These are phyloP conservation scores for Lepidonotus clava DNA, from an alignment of 2,888 invertebrate genomes.

Conservation along the genomic window DNA sequence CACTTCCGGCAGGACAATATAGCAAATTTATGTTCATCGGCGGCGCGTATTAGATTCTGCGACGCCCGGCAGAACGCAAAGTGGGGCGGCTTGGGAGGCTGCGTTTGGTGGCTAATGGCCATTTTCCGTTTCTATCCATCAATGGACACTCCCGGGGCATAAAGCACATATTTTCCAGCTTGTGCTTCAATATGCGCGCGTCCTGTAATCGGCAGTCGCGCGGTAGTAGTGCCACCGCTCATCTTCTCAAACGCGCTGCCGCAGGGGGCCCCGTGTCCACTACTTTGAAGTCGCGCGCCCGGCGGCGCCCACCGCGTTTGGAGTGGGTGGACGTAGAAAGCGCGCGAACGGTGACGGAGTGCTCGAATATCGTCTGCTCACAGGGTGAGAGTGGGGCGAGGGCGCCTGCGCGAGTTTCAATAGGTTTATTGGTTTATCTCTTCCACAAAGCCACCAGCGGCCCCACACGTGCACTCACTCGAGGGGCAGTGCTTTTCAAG, in stretches of 20 bases:
- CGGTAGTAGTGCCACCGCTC: slow-evolving; percentile 18
- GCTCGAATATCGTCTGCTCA: background rate
- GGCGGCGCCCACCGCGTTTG: background rate
- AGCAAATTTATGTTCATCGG: slow-evolving; percentile 51
- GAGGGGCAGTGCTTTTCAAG: background rate
- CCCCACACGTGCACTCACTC: slow-evolving; percentile 39
- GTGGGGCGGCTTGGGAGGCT: background rate
- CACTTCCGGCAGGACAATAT: slow-evolving; percentile 50
- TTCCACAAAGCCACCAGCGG: slow-evolving; percentile 30
- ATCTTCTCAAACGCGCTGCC: background rate
- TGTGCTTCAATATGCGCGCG: slow-evolving; percentile 42
- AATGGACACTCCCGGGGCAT: background rate
- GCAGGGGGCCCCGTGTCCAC: background rate
- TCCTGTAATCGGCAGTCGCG: slow-evolving; percentile 48
- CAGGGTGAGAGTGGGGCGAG: background rate
- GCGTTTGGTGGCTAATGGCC: background rate
- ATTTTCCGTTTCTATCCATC: slow-evolving; percentile 1
- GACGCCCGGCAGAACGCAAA: slow-evolving; percentile 3
- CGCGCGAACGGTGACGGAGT: background rate
- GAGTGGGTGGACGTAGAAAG: background rate
- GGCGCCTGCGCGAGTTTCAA: slow-evolving; percentile 32
- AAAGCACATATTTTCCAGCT: slow-evolving; percentile 50
- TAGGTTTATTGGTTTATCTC: slow-evolving; percentile 50
- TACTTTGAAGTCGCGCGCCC: slow-evolving; percentile 41
- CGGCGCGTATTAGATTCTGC: slow-evolving; percentile 22